A percentile compares a stretch with the other conserved stretches of the same genome.
These are phyloP conservation scores for Dendrocopos noguchii DNA, from an alignment of 2,113 vertebrate genomes.

Conservation along the genomic window DNA sequence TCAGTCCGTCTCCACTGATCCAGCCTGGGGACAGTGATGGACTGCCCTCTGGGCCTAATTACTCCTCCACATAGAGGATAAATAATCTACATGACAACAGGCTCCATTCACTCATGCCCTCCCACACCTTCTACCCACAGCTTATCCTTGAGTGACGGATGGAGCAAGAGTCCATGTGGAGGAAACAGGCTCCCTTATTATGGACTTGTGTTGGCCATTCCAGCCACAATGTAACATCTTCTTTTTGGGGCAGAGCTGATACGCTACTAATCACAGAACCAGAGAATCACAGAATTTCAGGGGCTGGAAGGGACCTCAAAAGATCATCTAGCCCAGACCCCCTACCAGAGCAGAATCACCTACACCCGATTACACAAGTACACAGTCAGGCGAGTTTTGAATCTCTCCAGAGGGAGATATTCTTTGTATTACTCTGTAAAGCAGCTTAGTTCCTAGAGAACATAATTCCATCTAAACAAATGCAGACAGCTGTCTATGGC, in stretches of 20 bases:
- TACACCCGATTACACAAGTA: too few species aligned
- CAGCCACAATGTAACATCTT: background rate
- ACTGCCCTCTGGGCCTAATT: slow-evolving; percentile 61
- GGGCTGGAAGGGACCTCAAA: too few species aligned
- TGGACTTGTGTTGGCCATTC: background rate
- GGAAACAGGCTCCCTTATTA: background rate
- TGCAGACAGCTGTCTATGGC: background rate
- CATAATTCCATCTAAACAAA: background rate
- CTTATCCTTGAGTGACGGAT: background rate
- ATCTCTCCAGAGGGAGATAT: too few species aligned
- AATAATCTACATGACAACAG: slow-evolving; percentile 68
- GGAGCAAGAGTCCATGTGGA: background rate
- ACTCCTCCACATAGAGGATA: slow-evolving; percentile 47
- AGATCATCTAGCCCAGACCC: too few species aligned
- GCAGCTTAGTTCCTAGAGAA: background rate
- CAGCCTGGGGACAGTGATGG: slow-evolving; percentile 54
- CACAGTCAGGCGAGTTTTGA: too few species aligned
- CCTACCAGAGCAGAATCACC: too few species aligned
- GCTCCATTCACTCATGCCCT: slow-evolving; percentile 39
- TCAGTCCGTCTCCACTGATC: slow-evolving; percentile 21
- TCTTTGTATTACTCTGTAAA: background rate
- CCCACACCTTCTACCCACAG: background rate
- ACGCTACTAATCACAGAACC: background rate
- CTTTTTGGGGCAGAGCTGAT: background rate
- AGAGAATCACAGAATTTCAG: too few species aligned